Evolutionary conservation across 37 sponge, comb jelly and placozoan genomes (phyloP), one percentile per base, ranked within the genome.

Genomic region (Theonella swinhoei): DNA sequence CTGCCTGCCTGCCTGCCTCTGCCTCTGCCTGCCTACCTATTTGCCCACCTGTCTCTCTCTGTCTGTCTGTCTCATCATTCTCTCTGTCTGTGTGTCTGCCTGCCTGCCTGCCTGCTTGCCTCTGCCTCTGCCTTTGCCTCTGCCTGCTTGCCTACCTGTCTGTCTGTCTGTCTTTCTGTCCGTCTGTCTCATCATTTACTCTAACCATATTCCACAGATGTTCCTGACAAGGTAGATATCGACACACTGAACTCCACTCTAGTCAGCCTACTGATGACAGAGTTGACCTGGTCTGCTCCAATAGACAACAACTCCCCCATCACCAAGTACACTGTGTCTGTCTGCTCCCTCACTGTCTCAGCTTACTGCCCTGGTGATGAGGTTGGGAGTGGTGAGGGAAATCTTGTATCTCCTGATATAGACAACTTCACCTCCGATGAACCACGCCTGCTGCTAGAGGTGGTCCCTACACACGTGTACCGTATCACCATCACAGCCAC

Each of bases 261-360:
- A 0, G 8, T 78, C 1, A 19, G 42, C 35, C 61, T 85, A 25
- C 33, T 70, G 19, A 1, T 1, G 4, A 67, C 77, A 23, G 20
- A 2, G 3, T 17, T 85, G 60, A 54, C 62, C 31, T 85, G 78
- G 79, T 31, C 77, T 24, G 24, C 39, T 62, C 86, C 86, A 7
- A 34, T 0, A 3, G 38, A 41, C 68, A 85, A 85, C 70, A 82
- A 82, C 23, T 28, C 82, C 38, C 73, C 72, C 63, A 82, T 82
- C 82, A 72, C 72, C 29, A 38, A 31, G 26, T 82, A 82, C 63
- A 70, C 39, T 26, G 41, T 71, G 35, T 36, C 72, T 17, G 54
- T 17, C 62, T 60, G 41, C 73, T 43, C 54, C 30, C 11, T 26
- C n/a, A 38, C 41, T 30, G 68, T 67, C n/a, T 23, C 68, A n/a